phyloP scores from a whole-genome alignment of 2,113 vertebrate species.

The Crypturellus undulatus region DNA sequence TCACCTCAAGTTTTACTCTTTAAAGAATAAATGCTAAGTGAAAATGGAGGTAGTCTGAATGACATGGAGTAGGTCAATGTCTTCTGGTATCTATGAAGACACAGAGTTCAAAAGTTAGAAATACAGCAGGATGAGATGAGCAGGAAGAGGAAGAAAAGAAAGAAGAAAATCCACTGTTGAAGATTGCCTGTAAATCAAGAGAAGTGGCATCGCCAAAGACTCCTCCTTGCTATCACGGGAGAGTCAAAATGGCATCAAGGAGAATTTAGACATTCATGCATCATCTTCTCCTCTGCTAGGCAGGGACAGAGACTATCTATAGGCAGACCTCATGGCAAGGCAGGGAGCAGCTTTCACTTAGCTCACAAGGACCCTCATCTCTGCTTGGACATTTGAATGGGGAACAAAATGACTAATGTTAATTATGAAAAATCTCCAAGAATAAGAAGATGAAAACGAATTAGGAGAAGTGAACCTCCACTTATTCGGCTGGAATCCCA shows the following conservation, averaged over 20 bases:
- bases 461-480: background rate
- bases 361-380: too few species aligned
- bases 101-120: background rate
- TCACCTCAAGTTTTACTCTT: background rate
- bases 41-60: background rate
- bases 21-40: background rate
- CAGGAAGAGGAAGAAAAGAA: background rate
- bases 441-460: background rate
- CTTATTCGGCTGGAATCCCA: background rate
- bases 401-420: too few species aligned
- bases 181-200: background rate
- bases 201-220: background rate
- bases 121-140: too few species aligned
- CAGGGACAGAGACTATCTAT: background rate
- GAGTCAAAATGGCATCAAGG: background rate
- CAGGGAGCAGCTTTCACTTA: too few species aligned
- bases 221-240: background rate
- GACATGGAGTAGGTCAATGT: background rate
- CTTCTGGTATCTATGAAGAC: background rate
- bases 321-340: background rate
- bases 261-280: background rate
- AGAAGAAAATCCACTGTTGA: background rate
- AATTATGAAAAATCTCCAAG: background rate
- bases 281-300: background rate
- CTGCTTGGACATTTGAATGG: too few species aligned